Conservation (phyloP, 2,113 vertebrate genomes). For the Megalops atlanticus region DNA sequence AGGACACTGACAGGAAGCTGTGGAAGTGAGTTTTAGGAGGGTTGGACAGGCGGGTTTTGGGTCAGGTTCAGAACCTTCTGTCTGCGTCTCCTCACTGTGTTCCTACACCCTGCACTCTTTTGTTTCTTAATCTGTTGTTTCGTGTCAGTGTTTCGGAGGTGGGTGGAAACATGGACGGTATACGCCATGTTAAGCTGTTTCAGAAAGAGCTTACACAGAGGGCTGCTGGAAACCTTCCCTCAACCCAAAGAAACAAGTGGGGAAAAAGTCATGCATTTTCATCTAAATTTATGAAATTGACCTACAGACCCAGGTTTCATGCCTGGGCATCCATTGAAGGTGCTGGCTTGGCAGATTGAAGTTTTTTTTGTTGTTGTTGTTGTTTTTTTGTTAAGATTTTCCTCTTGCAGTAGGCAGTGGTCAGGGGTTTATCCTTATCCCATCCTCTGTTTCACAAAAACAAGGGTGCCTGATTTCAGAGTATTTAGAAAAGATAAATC, state of each 20-base stretch:
- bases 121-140: slow-evolving; percentile 43
- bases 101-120: slow-evolving; percentile 26
- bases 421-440: not conserved
- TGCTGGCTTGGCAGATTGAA: not conserved
- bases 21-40: slow-evolving; percentile 6
- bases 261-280: not conserved
- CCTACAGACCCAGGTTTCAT: not conserved
- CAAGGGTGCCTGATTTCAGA: not conserved
- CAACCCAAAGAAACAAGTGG: slow-evolving; percentile 17
- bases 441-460: not conserved
- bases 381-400: not conserved
- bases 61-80: slow-evolving; percentile 28
- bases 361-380: not conserved
- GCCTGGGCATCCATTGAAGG: not conserved
- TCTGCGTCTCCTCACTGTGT: slow-evolving; percentile 18
- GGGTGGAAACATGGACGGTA: slow-evolving; percentile 1
- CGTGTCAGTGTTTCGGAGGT: slow-evolving; percentile 35
- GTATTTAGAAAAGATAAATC: not conserved
- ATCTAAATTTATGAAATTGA: not conserved
- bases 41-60: slow-evolving; percentile 9
- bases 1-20: not conserved
- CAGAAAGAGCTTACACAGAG: not conserved
- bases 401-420: not conserved
- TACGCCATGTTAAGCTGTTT: slow-evolving; percentile 19
- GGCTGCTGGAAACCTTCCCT: not conserved